Evolutionary conservation across 2,888 invertebrate species (phyloP).

Genomic region (Drosophila buzzatii): DNA sequence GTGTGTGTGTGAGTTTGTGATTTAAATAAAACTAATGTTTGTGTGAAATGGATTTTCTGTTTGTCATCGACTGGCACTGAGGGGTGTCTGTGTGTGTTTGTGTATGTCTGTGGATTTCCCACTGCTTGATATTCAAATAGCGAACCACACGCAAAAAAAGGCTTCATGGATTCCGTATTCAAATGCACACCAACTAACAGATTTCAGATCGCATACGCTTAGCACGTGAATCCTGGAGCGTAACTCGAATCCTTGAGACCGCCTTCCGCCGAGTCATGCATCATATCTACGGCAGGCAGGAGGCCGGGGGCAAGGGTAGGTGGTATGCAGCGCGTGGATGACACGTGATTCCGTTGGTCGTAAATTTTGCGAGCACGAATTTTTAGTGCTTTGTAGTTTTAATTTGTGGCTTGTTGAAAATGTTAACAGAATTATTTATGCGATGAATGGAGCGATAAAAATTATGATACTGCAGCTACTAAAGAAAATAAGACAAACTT

Average conservation of each 20-base stretch:
- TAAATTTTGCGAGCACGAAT: conserved; percentile 82
- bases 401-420: conserved; percentile 81
- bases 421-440: conserved; percentile 81
- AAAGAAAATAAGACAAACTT: conserved; percentile 39
- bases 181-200: conserved; percentile 64
- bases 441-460: conserved; percentile 69
- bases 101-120: conserved; percentile 42
- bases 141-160: conserved; percentile 65
- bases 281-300: conserved; percentile 67
- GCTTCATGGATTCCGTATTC: conserved; percentile 69
- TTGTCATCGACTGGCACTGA: conserved; percentile 73
- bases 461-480: conserved; percentile 57
- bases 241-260: conserved; percentile 65
- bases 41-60: conserved; percentile 80
- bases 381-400: conserved; percentile 83
- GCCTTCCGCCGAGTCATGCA: conserved; percentile 77
- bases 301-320: conserved; percentile 17
- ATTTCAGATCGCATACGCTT: conserved; percentile 76
- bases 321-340: conserved; percentile 83
- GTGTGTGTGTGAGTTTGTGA: conserved; percentile 55
- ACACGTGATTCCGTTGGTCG: conserved; percentile 85
- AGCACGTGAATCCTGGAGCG: conserved; percentile 59
- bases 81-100: conserved; percentile 28
- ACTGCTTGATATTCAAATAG: conserved; percentile 79
- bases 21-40: conserved; percentile 82